Percentiles rank a stretch among this genome's conserved stretches.
These are phyloP conservation scores for Maconellicoccus hirsutus DNA, from an alignment of 1,140 invertebrate genomes.

Conservation along the genomic window DNA sequence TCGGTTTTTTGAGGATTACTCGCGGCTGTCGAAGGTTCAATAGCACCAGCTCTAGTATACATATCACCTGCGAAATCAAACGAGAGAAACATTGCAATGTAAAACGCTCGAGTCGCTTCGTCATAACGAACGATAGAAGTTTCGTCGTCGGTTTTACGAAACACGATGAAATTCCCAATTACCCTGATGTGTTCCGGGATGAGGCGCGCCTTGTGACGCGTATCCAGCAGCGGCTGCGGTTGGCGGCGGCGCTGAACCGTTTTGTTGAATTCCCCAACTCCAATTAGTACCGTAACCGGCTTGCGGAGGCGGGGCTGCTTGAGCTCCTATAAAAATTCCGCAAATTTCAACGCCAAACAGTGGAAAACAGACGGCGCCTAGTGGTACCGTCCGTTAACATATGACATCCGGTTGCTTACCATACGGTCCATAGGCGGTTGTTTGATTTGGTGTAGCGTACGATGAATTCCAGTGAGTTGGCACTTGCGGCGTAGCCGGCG, in stretches of 20 bases:
- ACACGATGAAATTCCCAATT: not conserved
- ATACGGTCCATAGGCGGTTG: constrained; percentile 64
- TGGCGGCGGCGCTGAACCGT: constrained; percentile 38
- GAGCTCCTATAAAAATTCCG: constrained; percentile 36
- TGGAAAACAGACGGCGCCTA: constrained; percentile 36
- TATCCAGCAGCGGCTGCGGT: constrained; percentile 40
- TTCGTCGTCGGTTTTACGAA: no score
- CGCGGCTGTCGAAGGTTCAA: constrained; percentile 40
- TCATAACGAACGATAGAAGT: no score
- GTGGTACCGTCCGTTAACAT: not conserved
- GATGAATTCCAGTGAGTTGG: constrained; percentile 70
- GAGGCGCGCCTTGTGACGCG: constrained; percentile 33
- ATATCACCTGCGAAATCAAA: constrained; percentile 38
- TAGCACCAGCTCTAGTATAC: constrained; percentile 43
- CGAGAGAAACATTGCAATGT: no score
- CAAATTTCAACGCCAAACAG: constrained; percentile 39
- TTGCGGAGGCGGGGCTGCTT: constrained; percentile 36
- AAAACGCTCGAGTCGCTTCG: no score
- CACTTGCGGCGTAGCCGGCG: constrained; percentile 64
- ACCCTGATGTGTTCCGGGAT: constrained; percentile 8
- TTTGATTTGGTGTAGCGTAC: constrained; percentile 52
- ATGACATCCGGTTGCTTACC: constrained; percentile 37
- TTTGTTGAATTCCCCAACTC: constrained; percentile 47
- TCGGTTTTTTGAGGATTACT: constrained; percentile 39
- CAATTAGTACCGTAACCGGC: constrained; percentile 43